Conservation (phyloP, 2,113 vertebrate species). For the Vimba vimba region DNA sequence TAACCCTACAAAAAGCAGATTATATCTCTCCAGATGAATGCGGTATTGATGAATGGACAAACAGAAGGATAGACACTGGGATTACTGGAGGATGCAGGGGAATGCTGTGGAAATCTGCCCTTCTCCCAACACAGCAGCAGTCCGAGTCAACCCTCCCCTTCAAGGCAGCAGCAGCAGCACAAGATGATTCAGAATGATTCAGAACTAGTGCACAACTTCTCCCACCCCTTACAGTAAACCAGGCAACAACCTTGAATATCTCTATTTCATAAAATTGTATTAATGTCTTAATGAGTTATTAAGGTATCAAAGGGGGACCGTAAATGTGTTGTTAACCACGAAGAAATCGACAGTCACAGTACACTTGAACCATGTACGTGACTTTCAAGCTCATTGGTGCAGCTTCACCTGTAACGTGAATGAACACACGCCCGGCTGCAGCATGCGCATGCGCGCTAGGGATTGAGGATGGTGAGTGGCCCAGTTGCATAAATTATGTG, state of each 20-base stretch:
- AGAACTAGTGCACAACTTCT: not conserved
- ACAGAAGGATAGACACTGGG: not conserved
- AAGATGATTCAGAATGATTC: constrained; percentile 10
- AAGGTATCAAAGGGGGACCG: not conserved
- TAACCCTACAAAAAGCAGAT: not conserved
- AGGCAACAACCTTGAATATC: not conserved
- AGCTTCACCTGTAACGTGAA: constrained; percentile 7
- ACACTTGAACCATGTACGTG: constrained; percentile 16
- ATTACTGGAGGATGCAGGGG: constrained; percentile 39
- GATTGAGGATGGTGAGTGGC: not conserved
- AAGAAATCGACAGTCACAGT: no score
- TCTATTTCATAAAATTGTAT: not conserved
- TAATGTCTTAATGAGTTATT: not conserved
- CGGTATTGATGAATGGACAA: not conserved
- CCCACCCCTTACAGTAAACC: not conserved
- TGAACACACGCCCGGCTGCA: not conserved
- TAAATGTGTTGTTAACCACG: not conserved
- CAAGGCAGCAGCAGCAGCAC: not conserved
- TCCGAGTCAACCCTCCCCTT: not conserved
- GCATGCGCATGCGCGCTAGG: constrained; percentile 1
- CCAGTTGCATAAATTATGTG: not conserved
- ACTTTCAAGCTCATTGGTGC: constrained; percentile 29
- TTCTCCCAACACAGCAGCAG: not conserved
- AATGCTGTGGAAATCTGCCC: not conserved
- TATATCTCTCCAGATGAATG: not conserved